Evolutionary conservation across 64 coral and sea anemone genomes (phyloP), one percentile per base, ranked within the genome.

Genomic region (Montipora capricornis): DNA sequence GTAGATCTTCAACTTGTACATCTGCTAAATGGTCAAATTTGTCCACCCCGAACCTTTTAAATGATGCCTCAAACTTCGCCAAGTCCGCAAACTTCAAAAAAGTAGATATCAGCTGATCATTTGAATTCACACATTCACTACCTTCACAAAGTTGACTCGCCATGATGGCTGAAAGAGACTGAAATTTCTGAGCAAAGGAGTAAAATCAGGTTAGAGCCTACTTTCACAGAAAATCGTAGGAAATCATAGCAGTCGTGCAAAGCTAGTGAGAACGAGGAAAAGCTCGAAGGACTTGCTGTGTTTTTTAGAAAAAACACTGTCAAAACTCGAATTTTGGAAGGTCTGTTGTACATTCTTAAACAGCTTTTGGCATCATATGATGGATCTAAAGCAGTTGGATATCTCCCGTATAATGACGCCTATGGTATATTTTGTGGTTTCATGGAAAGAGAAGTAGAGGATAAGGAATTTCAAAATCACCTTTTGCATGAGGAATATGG

Each of bases 381-480:
- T 89, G 84, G 92, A 52, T 74, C 68, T 62, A 80, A 8, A 57
- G 53, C 53, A 57, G 7, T 57, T 57, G 93, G 93, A 48, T 89
- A 90, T 84, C 87, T 94, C 87, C 87, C 79, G 62, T 94, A 90
- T 71, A 80, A 87, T 62, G 93, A 90, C 82, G 80, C 93, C 58
- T 51, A 90, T 89, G 87, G 87, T 76, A 90, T 90, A 75, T 94
- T 90, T 94, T 90, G 93, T 90, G 87, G 74, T 79, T 84, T 85
- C 83, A 83, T 69, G 44, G 87, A 78, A 76, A 89, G 78, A 89
- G 77, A 94, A 78, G 87, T 84, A 45, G 93, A 94, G 68, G 87
- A 94, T 75, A 94, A 94, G 73, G 87, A 94, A 69, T 94, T 94
- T 89, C 45, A 80, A 83, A 80, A 94, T 89, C 93, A 89, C 71